These are phyloP conservation scores for Mesitornis unicolor DNA, from an alignment of 2,113 vertebrate species.

Conservation along the genomic window DNA sequence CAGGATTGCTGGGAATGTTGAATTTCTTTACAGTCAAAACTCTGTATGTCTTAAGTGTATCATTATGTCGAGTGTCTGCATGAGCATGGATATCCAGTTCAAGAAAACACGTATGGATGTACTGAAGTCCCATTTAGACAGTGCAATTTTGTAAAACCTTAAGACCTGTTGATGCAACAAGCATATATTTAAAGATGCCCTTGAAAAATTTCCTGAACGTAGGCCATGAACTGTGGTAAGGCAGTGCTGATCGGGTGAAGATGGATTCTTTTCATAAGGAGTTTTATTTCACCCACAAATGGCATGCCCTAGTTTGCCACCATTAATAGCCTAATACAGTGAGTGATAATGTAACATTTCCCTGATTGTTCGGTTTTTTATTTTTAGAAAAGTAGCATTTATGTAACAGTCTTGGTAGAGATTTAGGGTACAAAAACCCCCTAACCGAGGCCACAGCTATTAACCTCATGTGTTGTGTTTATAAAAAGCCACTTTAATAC, in stretches of 20 bases:
- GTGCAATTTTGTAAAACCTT: not conserved
- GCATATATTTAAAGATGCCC: not conserved
- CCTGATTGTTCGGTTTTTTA: conserved; percentile 38
- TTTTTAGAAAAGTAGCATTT: conserved; percentile 67
- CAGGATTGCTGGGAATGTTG: not conserved
- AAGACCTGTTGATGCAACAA: not conserved
- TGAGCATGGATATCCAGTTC: not conserved
- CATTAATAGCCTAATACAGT: conserved; percentile 7
- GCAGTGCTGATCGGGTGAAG: not conserved
- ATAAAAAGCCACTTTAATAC: conserved; percentile 71
- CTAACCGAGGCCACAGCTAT: conserved; percentile 41
- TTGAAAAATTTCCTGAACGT: not conserved
- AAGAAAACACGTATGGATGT: not conserved
- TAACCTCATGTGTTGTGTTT: conserved; percentile 57
- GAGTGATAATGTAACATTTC: conserved; percentile 55
- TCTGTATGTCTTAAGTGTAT: not conserved
- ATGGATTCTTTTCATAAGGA: not conserved
- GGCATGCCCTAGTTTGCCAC: conserved; percentile 22
- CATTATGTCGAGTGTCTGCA: not conserved
- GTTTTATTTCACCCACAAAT: conserved; percentile 9
- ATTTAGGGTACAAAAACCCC: conserved; percentile 63
- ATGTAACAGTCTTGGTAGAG: conserved; percentile 70
- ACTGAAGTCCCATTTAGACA: not conserved
- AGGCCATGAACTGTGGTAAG: not conserved
- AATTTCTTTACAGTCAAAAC: not conserved